A percentile compares a stretch with the other conserved stretches of the same genome.
These are phyloP conservation scores for Terebella lapidaria DNA, from an alignment of 2,888 invertebrate genomes.

Conservation along the genomic window DNA sequence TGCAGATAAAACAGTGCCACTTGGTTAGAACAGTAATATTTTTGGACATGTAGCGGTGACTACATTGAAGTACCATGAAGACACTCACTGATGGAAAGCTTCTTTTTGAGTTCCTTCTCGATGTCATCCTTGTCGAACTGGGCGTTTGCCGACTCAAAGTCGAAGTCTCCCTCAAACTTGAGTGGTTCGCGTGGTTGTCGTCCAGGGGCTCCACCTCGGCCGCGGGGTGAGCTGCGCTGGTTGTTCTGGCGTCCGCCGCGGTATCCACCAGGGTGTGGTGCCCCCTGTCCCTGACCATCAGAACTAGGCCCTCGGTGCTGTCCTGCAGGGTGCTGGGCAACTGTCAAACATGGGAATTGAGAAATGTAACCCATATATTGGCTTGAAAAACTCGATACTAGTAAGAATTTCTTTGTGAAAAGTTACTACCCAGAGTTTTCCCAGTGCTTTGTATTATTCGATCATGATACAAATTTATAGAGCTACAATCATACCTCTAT, in stretches of 20 bases:
- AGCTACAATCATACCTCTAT: not conserved
- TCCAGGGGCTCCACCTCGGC: conserved; percentile 21
- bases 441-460: not conserved
- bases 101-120: conserved; percentile 69
- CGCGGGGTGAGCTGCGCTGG: conserved; percentile 7
- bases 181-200: conserved; percentile 53
- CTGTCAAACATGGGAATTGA: too few species aligned
- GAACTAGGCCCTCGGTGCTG: not conserved
- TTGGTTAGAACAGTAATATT: not conserved
- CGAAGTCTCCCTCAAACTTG: conserved; percentile 94
- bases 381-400: too few species aligned
- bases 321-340: conserved; percentile 57
- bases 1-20: not conserved
- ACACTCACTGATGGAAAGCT: conserved; percentile 66
- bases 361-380: too few species aligned
- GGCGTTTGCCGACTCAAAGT: conserved; percentile 97
- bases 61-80: too few species aligned
- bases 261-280: not conserved
- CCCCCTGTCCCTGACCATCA: not conserved
- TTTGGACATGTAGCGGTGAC: too few species aligned
- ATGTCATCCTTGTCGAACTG: conserved; percentile 82
- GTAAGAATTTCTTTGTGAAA: too few species aligned
- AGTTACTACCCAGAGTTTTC: too few species aligned
- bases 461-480: not conserved
- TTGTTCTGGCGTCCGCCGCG: not conserved